Percentiles rank a stretch among this genome's conserved stretches.
Evolutionary conservation across 2,797 vertebrate genomes (phyloP).

Genomic region (Vireo griseus): DNA sequence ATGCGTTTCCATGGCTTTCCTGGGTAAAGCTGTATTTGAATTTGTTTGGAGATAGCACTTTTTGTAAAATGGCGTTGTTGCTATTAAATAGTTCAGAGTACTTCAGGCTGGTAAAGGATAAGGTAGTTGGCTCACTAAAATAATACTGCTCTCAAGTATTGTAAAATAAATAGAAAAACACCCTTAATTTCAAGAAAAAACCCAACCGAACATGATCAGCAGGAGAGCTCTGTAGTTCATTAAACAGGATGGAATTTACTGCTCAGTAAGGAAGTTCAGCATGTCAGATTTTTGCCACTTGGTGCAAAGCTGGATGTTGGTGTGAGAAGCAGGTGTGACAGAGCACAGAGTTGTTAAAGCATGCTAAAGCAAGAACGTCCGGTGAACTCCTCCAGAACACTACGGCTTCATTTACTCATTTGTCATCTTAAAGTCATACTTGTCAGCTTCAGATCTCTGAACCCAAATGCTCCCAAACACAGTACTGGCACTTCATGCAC

Average conservation of each 20-base stretch:
- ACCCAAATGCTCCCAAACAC: neutral
- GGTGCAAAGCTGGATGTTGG: neutral
- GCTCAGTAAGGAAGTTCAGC: neutral
- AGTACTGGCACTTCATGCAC: neutral
- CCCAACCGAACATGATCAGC: accelerated
- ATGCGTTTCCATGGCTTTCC: neutral
- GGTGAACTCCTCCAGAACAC: neutral
- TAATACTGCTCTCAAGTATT: neutral
- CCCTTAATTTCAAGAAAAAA: neutral
- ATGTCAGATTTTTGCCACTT: neutral
- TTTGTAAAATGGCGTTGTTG: neutral
- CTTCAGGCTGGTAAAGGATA: neutral
- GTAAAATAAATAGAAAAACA: neutral
- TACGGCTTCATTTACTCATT: neutral
- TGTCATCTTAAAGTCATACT: neutral
- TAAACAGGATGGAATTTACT: neutral
- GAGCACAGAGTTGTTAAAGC: neutral
- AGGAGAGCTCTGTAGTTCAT: neutral
- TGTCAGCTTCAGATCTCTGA: neutral
- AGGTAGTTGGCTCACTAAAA: neutral
- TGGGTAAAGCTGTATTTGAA: neutral
- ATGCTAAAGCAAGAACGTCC: neutral
- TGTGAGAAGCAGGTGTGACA: neutral
- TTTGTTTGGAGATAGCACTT: neutral
- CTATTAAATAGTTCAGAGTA: neutral